A percentile compares a stretch with the other conserved stretches of the same genome.
These are phyloP conservation scores for Lasioglossum malachurum DNA, from an alignment of 2,888 invertebrate species.

Conservation along the genomic window DNA sequence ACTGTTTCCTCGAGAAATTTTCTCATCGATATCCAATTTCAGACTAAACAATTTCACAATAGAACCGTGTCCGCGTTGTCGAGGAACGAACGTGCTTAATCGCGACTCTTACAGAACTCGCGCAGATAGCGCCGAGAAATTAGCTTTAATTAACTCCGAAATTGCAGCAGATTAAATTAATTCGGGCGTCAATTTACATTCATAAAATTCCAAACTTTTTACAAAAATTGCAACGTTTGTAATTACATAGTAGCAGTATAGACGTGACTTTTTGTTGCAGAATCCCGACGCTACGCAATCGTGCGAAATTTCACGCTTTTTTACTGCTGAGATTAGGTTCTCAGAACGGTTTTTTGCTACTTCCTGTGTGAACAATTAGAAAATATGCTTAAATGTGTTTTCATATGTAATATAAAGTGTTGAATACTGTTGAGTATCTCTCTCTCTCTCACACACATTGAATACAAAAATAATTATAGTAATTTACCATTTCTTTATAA, in stretches of 20 bases:
- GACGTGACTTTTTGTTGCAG: background rate
- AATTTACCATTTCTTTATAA: background rate
- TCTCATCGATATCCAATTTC: background rate
- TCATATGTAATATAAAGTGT: background rate
- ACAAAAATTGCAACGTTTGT: background rate
- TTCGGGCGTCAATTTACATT: background rate
- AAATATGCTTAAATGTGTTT: background rate
- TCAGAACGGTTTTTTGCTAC: background rate
- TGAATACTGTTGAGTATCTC: background rate
- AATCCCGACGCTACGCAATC: background rate
- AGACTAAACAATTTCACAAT: constrained; percentile 9
- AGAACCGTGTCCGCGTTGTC: background rate
- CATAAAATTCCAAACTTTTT: background rate
- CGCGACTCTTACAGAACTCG: constrained; percentile 38
- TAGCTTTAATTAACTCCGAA: constrained; percentile 36
- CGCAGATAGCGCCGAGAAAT: constrained; percentile 31
- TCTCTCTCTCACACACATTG: no score
- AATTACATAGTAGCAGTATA: background rate
- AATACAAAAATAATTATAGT: background rate
- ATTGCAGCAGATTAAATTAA: constrained; percentile 23
- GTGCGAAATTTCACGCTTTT: constrained; percentile 3
- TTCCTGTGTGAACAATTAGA: background rate
- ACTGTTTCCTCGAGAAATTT: background rate
- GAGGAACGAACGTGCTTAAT: constrained; percentile 41
- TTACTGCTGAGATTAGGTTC: background rate